Base-by-base conservation (phyloP, 2,797 vertebrate genomes). In the Lepilemur ruficaudatus region DNA sequence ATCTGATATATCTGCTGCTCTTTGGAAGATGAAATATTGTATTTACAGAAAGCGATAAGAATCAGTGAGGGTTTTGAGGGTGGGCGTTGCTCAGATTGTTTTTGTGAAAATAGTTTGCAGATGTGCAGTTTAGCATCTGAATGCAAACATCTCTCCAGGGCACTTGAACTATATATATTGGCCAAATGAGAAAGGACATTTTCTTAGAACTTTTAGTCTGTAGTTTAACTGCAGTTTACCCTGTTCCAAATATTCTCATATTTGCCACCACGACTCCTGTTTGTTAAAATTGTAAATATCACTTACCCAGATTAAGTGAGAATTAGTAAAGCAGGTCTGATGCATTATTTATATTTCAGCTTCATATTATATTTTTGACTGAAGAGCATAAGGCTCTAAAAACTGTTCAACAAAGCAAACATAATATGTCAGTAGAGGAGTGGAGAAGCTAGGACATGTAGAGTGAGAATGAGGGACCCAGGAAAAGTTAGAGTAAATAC, bases 261-360 rank as follows among this genome's bases (percentile, higher is more conserved):
- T 89, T 96, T 75, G 35, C 69, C 17, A 32, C 79, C 69, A 43
- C 78, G n/a, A 55, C 20, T 91, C 70, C 14, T 43, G 35, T 95
- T 96, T 82, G 91, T 95, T 89, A 94, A 94, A 93, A 93, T 57
- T 96, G 65, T 83, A 96, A 96, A 96, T 94, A 89, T 93, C 98
- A 93, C 65, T 87, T 86, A 59, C 55, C 43, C 52, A 94, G 89
- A 96, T 48, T 28, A 30, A 95, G 82, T 61, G 28, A 79, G 96
- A 94, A 67, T 92, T 78, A 65, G 86, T 55, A 96, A 94, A 92
- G 35, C 50, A 20, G 70, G 86, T 92, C 55, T 48, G 70, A 94
- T 95, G 46, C 69, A 96, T 97, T 97, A 95, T 93, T 96, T 92
- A 91, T 96, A 81, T 55, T 90, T 48, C 65, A 81, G 91, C 18